Conservation (phyloP, 64 coral and sea anemone genomes). For the Montipora efflorescens region DNA sequence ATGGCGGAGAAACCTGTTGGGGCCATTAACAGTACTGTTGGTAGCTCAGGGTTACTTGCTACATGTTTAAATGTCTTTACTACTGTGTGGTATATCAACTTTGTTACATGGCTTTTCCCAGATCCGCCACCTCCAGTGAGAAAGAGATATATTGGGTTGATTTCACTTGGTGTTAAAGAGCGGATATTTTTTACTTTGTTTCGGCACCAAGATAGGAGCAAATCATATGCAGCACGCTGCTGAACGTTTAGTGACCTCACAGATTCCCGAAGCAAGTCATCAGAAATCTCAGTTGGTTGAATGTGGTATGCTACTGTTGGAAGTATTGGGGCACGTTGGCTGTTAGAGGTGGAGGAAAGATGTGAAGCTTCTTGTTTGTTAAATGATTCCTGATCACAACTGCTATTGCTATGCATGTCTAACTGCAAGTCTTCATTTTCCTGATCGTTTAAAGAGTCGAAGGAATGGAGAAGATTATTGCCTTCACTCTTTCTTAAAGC, state of each 20-base stretch:
- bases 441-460: constrained; percentile 49
- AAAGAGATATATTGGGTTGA: constrained; percentile 56
- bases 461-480: constrained; percentile 31
- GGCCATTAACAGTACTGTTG: constrained; percentile 56
- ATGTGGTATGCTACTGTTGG: constrained; percentile 9
- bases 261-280: no score
- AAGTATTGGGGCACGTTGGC: neutral
- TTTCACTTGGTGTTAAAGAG: constrained; percentile 1
- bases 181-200: constrained; percentile 21
- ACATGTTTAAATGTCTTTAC: constrained; percentile 30
- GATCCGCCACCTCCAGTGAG: constrained; percentile 26
- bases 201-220: constrained; percentile 17
- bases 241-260: no score
- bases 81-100: constrained; percentile 61
- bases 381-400: constrained; percentile 20
- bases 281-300: neutral
- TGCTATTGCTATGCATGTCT: neutral
- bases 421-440: constrained; percentile 46
- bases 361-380: constrained; percentile 30
- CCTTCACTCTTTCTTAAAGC: constrained; percentile 50
- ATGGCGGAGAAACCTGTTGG: constrained; percentile 45
- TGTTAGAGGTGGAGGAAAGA: constrained; percentile 4
- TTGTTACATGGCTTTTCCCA: constrained; percentile 53
- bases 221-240: constrained; percentile 20
- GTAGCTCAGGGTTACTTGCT: constrained; percentile 21